These are phyloP conservation scores for Pristiophorus japonicus DNA, from an alignment of 2,113 vertebrate species.

Conservation along the genomic window DNA sequence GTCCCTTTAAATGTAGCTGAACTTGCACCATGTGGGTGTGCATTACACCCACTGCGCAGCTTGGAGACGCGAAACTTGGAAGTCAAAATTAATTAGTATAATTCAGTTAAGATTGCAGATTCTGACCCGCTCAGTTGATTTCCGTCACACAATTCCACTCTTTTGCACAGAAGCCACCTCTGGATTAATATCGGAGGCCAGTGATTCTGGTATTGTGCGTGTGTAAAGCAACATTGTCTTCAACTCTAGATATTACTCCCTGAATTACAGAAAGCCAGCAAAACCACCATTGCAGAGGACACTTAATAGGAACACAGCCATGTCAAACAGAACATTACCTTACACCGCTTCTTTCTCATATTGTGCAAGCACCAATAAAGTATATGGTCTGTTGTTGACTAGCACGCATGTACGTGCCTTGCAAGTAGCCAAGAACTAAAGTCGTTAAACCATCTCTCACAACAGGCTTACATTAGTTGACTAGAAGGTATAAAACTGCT, in stretches of 20 bases:
- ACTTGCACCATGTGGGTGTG: not conserved
- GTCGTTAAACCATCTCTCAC: not conserved
- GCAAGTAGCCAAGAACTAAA: not conserved
- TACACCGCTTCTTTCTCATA: not conserved
- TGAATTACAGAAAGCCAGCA: not conserved
- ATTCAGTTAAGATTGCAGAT: not conserved
- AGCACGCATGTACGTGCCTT: not conserved
- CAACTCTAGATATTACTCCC: not conserved
- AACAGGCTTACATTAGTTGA: not conserved
- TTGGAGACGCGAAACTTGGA: not conserved
- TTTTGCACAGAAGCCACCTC: not conserved
- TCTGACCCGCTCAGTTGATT: not conserved
- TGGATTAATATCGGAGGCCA: not conserved
- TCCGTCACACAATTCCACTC: not conserved
- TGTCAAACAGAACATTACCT: slow-evolving; percentile 6
- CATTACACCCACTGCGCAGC: not conserved
- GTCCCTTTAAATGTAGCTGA: not conserved
- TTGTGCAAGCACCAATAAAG: not conserved
- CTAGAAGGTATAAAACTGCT: not conserved
- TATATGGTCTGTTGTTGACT: not conserved
- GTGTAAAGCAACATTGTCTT: not conserved
- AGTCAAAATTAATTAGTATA: not conserved
- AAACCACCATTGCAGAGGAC: not conserved
- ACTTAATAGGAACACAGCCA: not conserved
- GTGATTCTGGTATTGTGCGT: not conserved